These are phyloP conservation scores for Lutjanus erythropterus DNA, from an alignment of 2,113 vertebrate species.

Conservation along the genomic window DNA sequence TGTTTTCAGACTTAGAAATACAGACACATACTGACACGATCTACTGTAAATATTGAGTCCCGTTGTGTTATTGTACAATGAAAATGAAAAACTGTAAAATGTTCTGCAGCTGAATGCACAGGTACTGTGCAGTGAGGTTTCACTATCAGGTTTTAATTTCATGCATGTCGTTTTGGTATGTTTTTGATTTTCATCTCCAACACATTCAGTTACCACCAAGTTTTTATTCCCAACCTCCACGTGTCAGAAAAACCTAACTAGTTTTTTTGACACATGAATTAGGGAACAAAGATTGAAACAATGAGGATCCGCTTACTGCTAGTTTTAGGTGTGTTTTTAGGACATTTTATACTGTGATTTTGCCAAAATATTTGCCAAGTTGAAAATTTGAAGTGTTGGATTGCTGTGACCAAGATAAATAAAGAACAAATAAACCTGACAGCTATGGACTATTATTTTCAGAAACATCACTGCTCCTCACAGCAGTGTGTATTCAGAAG, in stretches of 20 bases:
- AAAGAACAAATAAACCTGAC: slow-evolving; percentile 9
- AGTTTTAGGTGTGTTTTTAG: not conserved
- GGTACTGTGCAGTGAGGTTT: not conserved
- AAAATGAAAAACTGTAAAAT: not conserved
- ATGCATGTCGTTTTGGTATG: not conserved
- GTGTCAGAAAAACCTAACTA: no score
- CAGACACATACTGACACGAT: slow-evolving; percentile 2
- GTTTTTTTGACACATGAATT: not conserved
- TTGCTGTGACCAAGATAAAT: not conserved
- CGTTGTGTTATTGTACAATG: slow-evolving; percentile 1
- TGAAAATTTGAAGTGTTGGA: slow-evolving; percentile 6
- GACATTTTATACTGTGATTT: not conserved
- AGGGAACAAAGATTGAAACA: not conserved
- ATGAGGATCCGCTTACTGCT: slow-evolving; percentile 4
- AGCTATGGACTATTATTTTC: slow-evolving; percentile 1
- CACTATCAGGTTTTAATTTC: not conserved
- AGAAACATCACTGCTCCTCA: not conserved
- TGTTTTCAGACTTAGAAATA: not conserved
- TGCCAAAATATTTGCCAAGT: not conserved
- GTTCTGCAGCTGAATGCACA: slow-evolving; percentile 10
- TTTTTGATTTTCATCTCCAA: slow-evolving; percentile 7
- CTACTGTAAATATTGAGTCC: slow-evolving; percentile 7
- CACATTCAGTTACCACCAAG: not conserved
- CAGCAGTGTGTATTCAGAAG: slow-evolving; percentile 27
- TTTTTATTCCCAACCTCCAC: not conserved